phyloP scores from a whole-genome alignment of 2,888 invertebrate species.

The Pseudococcus viburni region DNA sequence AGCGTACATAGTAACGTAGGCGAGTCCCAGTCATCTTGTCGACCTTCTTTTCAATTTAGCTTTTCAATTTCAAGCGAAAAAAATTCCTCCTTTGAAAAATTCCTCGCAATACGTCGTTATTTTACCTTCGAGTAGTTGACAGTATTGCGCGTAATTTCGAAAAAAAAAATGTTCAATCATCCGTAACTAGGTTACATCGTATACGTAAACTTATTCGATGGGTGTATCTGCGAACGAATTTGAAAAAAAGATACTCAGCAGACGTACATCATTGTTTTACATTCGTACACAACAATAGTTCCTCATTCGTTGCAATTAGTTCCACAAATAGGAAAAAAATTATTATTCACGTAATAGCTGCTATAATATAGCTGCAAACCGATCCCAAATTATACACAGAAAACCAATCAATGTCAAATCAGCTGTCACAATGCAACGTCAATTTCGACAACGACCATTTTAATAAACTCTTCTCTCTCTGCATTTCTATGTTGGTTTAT shows the following conservation, averaged over 20 bases:
- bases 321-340: conserved; percentile 9
- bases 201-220: background rate
- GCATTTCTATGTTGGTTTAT: background rate
- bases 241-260: background rate
- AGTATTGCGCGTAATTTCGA: conserved; percentile 25
- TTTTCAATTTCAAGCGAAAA: conserved; percentile 24
- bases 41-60: conserved; percentile 44
- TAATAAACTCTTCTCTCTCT: background rate
- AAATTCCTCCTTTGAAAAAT: conserved; percentile 28
- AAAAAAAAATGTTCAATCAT: conserved; percentile 9
- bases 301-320: conserved; percentile 35
- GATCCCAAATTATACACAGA: background rate
- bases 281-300: background rate
- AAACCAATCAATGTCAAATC: conserved; percentile 44
- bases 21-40: conserved; percentile 28
- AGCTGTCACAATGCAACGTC: background rate
- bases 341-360: conserved; percentile 2
- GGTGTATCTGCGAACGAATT: background rate
- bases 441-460: conserved; percentile 18
- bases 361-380: background rate
- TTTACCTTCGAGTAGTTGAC: conserved; percentile 31
- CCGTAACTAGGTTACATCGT: background rate
- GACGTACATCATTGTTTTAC: background rate
- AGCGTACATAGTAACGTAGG: conserved; percentile 17
- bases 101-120: conserved; percentile 26